These are phyloP conservation scores for Aphelenchoides avenae DNA, from an alignment of 1,140 invertebrate genomes.

Conservation along the genomic window DNA sequence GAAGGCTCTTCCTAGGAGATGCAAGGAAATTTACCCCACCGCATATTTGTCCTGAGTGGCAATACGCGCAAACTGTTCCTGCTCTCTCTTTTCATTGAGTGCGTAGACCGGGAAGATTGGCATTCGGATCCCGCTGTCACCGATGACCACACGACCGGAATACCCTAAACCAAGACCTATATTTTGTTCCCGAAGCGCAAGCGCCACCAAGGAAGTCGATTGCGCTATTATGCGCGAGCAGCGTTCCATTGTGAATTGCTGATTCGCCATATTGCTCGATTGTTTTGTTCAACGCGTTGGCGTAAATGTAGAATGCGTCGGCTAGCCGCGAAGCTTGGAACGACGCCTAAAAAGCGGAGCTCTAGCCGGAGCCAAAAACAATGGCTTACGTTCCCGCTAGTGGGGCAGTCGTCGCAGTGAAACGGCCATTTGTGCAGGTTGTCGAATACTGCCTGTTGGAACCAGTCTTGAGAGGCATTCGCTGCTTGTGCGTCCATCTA, in stretches of 20 bases:
- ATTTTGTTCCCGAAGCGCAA: background rate
- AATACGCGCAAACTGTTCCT: background rate
- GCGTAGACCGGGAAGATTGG: background rate
- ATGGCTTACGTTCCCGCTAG: too few relatives aligned
- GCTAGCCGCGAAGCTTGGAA: too few relatives aligned
- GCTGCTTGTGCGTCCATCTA: background rate
- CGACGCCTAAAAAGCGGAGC: constrained; percentile 10
- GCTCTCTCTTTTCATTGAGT: background rate
- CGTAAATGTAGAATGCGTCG: constrained; percentile 33
- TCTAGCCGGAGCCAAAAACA: background rate
- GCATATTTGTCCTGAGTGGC: constrained; percentile 10
- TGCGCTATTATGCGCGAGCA: constrained; percentile 3
- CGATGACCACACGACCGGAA: constrained; percentile 1
- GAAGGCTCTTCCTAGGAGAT: too few relatives aligned
- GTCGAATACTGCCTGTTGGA: constrained; percentile 15
- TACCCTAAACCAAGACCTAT: background rate
- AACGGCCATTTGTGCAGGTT: constrained; percentile 32
- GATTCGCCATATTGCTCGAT: constrained; percentile 1
- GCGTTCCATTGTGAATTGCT: background rate
- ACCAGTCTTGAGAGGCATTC: background rate
- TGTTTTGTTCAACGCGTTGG: background rate
- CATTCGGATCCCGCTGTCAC: background rate
- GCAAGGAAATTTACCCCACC: too few relatives aligned
- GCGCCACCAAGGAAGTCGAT: constrained; percentile 1
- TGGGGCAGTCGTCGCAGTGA: constrained; percentile 29